A percentile compares a stretch with the other conserved stretches of the same genome.
Conservation (phyloP, 1,140 invertebrate genomes). For the Ips typographus region DNA sequence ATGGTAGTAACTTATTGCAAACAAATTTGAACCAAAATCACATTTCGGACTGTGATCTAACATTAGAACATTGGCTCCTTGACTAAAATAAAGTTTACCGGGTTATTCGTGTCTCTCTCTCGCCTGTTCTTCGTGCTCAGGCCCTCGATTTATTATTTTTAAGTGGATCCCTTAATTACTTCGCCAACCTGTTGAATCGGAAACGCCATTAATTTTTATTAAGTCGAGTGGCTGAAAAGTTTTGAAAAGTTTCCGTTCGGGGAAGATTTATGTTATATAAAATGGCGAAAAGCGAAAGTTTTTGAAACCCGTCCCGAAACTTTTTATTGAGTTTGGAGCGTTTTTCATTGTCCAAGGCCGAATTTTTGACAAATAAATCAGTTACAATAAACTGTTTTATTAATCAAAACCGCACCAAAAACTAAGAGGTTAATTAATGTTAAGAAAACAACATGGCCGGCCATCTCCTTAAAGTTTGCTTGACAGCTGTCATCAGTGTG, state of each 20-base stretch:
- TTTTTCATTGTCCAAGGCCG: neutral
- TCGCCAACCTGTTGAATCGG: conserved; percentile 31
- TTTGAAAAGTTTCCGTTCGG: conserved; percentile 16
- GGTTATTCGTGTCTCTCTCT: conserved; percentile 27
- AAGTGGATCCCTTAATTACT: conserved; percentile 34
- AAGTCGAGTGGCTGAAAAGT: conserved; percentile 27
- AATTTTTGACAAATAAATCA: no score
- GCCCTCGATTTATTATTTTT: conserved; percentile 31
- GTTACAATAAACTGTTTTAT: neutral
- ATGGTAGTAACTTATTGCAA: neutral
- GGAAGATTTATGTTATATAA: conserved; percentile 17
- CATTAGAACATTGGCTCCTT: conserved; percentile 1
- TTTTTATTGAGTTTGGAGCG: neutral
- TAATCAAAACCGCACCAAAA: neutral
- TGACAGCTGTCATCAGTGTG: no score
- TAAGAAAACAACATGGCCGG: neutral
- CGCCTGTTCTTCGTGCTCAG: conserved; percentile 6
- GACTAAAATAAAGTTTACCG: conserved; percentile 16
- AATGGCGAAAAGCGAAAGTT: conserved; percentile 22
- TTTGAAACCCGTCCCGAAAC: neutral
- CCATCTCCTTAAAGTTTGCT: no score
- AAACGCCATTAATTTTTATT: conserved; percentile 36
- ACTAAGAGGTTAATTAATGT: neutral
- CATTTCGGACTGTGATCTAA: neutral
- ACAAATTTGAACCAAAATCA: neutral